phyloP scores from a whole-genome alignment of 2,797 vertebrate genomes.

The Percopsis omiscomaycus region DNA sequence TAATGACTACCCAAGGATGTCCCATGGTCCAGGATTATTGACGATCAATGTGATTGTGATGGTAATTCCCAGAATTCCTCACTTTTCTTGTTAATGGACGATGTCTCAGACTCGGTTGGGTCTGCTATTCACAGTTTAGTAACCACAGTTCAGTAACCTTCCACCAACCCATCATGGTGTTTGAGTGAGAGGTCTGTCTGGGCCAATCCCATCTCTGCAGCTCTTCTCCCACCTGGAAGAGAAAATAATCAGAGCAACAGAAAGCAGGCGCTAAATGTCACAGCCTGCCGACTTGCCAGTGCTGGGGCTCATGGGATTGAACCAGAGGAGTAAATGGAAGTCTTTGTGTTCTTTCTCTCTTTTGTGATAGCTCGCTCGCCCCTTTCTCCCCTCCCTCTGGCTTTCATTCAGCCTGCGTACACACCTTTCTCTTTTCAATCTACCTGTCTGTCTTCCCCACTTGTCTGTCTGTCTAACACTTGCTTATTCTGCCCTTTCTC shows the following conservation, averaged over 20 bases:
- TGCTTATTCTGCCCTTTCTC: too few species aligned
- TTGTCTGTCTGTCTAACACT: conserved; percentile 30
- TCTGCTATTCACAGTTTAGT: too few species aligned
- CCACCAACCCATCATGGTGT: conserved; percentile 15
- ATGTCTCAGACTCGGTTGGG: too few species aligned
- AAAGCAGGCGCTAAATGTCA: conserved; percentile 69
- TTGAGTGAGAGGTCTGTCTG: conserved; percentile 35
- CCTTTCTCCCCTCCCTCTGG: background rate
- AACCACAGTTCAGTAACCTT: too few species aligned
- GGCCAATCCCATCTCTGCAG: background rate
- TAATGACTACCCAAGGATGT: too few species aligned
- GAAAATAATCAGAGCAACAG: conserved; percentile 64
- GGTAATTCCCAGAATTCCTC: too few species aligned
- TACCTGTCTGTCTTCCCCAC: conserved; percentile 53
- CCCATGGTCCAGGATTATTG: too few species aligned
- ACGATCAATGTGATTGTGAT: too few species aligned
- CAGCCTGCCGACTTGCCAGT: conserved; percentile 25
- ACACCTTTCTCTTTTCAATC: conserved; percentile 27
- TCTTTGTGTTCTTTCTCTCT: background rate
- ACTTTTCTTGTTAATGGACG: too few species aligned
- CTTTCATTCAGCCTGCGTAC: too few species aligned
- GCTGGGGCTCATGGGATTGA: conserved; percentile 21
- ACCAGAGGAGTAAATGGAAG: conserved; percentile 49
- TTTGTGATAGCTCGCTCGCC: background rate
- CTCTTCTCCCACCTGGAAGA: conserved; percentile 57